These are phyloP conservation scores for Antheraea yamamai DNA, from an alignment of 2,888 invertebrate genomes.

Conservation along the genomic window DNA sequence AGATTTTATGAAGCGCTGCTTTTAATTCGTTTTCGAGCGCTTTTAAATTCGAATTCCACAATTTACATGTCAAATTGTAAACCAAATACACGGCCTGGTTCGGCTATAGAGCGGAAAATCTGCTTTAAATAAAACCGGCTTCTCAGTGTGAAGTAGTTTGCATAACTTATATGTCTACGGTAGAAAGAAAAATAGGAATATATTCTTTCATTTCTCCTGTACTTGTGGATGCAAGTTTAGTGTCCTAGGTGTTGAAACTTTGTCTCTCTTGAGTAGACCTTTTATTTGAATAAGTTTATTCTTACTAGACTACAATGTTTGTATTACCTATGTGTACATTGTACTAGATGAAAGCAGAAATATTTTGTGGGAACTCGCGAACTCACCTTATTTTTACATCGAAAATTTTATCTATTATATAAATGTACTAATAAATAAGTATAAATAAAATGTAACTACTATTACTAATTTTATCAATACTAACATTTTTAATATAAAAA, in stretches of 20 bases:
- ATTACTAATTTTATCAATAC: too few species aligned
- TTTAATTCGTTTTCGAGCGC: conserved; percentile 60
- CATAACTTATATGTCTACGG: conserved; percentile 46
- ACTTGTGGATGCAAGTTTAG: conserved; percentile 21
- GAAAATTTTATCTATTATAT: too few species aligned
- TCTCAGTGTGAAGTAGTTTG: conserved; percentile 56
- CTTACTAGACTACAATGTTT: neutral
- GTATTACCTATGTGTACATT: neutral
- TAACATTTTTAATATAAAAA: too few species aligned
- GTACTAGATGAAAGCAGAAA: neutral
- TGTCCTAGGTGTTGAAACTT: conserved; percentile 10
- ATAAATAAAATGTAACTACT: too few species aligned
- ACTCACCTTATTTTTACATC: too few species aligned
- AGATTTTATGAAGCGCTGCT: conserved; percentile 57
- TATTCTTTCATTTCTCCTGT: conserved; percentile 43
- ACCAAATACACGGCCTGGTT: conserved; percentile 56
- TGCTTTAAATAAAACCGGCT: conserved; percentile 55
- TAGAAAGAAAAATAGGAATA: conserved; percentile 55
- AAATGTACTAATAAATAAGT: too few species aligned
- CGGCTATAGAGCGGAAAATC: conserved; percentile 43
- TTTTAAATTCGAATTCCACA: conserved; percentile 59
- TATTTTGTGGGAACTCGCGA: too few species aligned
- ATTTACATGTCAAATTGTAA: conserved; percentile 72
- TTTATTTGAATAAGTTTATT: neutral
- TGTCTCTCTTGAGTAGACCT: neutral